These are phyloP conservation scores for Oppia nitens DNA, from an alignment of 1,140 invertebrate genomes.

Conservation along the genomic window DNA sequence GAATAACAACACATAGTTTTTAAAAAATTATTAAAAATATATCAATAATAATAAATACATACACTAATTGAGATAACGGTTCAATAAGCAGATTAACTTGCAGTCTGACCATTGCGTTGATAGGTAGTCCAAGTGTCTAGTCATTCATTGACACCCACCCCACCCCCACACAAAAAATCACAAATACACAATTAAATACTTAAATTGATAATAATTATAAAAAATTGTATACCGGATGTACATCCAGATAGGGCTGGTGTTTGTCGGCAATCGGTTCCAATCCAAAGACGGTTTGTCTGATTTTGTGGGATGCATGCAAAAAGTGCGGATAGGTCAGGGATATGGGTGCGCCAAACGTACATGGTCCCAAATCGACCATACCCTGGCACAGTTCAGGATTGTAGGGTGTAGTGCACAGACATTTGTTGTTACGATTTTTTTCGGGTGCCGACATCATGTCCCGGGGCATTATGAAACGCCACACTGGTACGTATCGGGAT, in stretches of 20 bases:
- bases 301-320: slow-evolving; percentile 46
- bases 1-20: too few relatives aligned
- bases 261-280: slow-evolving; percentile 21
- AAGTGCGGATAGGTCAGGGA: slow-evolving; percentile 66
- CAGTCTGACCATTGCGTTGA: too few relatives aligned
- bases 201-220: too few relatives aligned
- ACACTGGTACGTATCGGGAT: slow-evolving; percentile 47
- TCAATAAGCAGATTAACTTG: too few relatives aligned
- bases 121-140: too few relatives aligned
- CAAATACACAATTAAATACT: too few relatives aligned
- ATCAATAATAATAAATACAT: too few relatives aligned
- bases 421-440: slow-evolving; percentile 45
- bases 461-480: slow-evolving; percentile 42
- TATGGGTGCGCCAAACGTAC: slow-evolving; percentile 42
- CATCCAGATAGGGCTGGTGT: slow-evolving; percentile 27
- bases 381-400: slow-evolving; percentile 28
- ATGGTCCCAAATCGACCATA: slow-evolving; percentile 44
- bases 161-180: too few relatives aligned
- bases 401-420: slow-evolving; percentile 47
- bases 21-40: too few relatives aligned
- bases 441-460: slow-evolving; percentile 53
- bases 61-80: too few relatives aligned
- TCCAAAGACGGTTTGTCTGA: slow-evolving; percentile 36
- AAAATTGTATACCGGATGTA: slow-evolving; percentile 44
- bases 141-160: too few relatives aligned